phyloP scores from a whole-genome alignment of 2,888 invertebrate species.

The Chaitophorus viminalis region DNA sequence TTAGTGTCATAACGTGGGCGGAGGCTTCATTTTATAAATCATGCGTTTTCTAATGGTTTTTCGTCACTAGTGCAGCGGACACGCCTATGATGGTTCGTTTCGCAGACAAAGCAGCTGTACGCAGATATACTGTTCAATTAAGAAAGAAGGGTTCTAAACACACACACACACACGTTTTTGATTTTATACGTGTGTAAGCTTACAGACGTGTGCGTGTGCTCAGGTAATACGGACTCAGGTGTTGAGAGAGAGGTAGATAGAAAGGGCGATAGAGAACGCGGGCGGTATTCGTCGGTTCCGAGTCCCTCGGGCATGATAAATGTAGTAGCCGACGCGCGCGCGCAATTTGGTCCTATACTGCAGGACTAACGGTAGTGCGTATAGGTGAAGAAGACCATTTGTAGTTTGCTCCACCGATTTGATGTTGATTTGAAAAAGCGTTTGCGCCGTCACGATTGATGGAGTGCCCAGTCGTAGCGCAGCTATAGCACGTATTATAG shows the following conservation, averaged over 20 bases:
- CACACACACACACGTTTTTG: not conserved
- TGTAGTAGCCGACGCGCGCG: constrained; percentile 20
- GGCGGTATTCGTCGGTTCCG: not conserved
- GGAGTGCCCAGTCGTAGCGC: constrained; percentile 37
- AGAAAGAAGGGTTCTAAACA: too few relatives aligned
- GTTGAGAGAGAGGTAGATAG: not conserved
- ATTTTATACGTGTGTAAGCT: not conserved
- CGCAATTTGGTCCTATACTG: constrained; percentile 42
- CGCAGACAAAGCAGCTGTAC: too few relatives aligned
- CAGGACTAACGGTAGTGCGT: not conserved
- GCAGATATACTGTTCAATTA: too few relatives aligned
- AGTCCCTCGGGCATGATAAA: constrained; percentile 44
- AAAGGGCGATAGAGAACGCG: not conserved
- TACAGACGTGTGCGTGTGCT: not conserved
- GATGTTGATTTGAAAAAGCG: constrained; percentile 62
- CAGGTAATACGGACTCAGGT: constrained; percentile 45
- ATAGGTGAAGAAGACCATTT: constrained; percentile 41
- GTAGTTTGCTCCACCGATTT: constrained; percentile 50
- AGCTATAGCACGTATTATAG: not conserved
- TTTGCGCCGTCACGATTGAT: constrained; percentile 62
- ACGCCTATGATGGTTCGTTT: too few relatives aligned
- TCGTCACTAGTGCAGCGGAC: too few relatives aligned
- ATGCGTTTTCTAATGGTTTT: too few relatives aligned
- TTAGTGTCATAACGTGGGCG: too few relatives aligned
- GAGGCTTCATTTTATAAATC: too few relatives aligned